These are phyloP conservation scores for Cuniculus paca DNA, from an alignment of 2,797 vertebrate genomes.

Conservation along the genomic window DNA sequence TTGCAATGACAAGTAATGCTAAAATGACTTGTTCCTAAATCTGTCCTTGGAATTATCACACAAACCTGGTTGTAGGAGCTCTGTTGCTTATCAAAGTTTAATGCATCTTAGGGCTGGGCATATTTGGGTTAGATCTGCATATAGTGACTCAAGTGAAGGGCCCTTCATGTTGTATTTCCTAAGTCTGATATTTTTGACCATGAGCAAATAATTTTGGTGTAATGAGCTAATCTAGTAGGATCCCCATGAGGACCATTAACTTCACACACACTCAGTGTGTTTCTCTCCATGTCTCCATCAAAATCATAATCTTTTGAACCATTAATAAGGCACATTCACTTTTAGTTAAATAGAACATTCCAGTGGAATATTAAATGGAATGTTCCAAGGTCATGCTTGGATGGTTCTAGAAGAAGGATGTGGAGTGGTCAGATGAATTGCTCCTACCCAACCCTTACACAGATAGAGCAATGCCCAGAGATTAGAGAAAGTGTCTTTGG, in stretches of 20 bases:
- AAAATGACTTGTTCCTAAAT: background rate
- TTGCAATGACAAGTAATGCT: background rate
- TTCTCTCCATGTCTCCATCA: background rate
- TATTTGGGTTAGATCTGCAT: background rate
- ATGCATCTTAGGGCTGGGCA: background rate
- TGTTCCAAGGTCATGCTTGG: background rate
- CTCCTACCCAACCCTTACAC: background rate
- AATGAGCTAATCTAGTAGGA: background rate
- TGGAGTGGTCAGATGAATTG: background rate
- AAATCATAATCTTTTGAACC: background rate
- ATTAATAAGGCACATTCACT: constrained; percentile 11
- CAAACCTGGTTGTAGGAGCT: background rate
- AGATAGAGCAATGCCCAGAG: background rate
- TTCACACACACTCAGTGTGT: background rate
- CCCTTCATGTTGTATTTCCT: background rate
- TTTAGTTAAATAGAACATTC: background rate
- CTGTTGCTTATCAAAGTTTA: background rate
- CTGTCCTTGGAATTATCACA: background rate
- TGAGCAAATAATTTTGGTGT: background rate
- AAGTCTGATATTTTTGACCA: background rate
- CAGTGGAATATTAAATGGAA: background rate
- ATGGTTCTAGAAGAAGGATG: background rate
- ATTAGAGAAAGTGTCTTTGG: background rate
- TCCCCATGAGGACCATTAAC: background rate
- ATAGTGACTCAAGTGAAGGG: background rate